Evolutionary conservation across 53 echinoderm and acorn worm genomes (phyloP), one percentile per base, ranked within the genome.

Genomic region (Henricia sp.): DNA sequence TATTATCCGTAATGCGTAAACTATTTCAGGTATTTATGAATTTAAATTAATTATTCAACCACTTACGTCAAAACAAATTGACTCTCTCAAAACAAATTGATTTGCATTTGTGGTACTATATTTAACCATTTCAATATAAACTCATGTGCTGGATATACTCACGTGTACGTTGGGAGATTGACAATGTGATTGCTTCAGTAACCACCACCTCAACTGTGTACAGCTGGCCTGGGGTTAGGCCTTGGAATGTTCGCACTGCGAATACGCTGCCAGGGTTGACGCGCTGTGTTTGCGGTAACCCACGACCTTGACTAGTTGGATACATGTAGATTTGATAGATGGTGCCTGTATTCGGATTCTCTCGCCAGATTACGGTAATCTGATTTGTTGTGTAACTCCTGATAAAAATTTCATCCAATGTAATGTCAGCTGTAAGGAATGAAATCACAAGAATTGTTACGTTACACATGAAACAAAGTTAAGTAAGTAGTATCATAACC

Each of bases 121-220:
- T n/a, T n/a, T n/a, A n/a, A n/a, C n/a, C n/a, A n/a, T n/a, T n/a
- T n/a, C n/a, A n/a, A n/a, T n/a, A n/a, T n/a, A 2, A 27, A 50
- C 16, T 0, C n/a, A n/a, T n/a, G n/a, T n/a, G n/a, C n/a, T n/a
- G n/a, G n/a, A n/a, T n/a, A n/a, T 6, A 74, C 89, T 89, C 46
- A 89, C 89, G 80, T 42, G 89, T 89, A 6, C 89, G 89, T 25
- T 83, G 83, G 51, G 52, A 53, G 9, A 67, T 33, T 17, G 67
- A 16, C 42, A 46, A 37, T 4, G 70, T 42, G 1, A 68, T 12
- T 5, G 24, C 28, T 6, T 25, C 10, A 24, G 69, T 39, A n/a
- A 67, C 57, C 17, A 46, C 68, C 33, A 89, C 74, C 24, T 84
- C 74, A 10, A 86, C 72, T 4, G 86, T 90, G 62, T 90, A 90